Percentiles rank a stretch among this genome's conserved stretches.
These are phyloP conservation scores for Cygnus olor DNA, from an alignment of 2,797 vertebrate species.

Conservation along the genomic window DNA sequence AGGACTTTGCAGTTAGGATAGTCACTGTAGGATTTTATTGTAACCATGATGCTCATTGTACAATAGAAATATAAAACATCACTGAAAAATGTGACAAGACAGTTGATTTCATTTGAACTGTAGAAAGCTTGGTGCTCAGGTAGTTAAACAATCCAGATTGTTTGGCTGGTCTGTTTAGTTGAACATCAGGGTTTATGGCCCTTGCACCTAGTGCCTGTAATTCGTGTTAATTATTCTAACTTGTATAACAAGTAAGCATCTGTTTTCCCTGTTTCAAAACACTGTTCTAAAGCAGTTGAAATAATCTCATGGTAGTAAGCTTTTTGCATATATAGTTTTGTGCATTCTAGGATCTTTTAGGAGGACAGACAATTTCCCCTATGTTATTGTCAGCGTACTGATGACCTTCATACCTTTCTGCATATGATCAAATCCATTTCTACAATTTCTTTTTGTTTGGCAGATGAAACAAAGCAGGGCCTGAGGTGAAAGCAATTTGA, in stretches of 20 bases:
- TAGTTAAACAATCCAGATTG: neutral
- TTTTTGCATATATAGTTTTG: neutral
- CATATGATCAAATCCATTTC: neutral
- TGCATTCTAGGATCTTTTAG: neutral
- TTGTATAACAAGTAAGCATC: neutral
- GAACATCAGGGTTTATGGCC: neutral
- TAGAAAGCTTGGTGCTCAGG: neutral
- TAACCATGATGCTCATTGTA: neutral
- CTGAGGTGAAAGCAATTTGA: neutral
- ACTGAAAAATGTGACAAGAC: neutral
- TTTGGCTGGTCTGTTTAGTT: neutral
- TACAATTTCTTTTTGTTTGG: neutral
- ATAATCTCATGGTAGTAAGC: neutral
- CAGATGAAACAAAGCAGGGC: neutral
- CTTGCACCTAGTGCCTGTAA: neutral
- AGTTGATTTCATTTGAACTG: neutral
- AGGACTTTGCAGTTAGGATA: neutral
- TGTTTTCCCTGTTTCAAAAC: neutral
- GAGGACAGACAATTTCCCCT: neutral
- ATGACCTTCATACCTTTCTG: neutral
- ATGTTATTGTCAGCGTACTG: rapidly evolving
- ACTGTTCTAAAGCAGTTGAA: neutral
- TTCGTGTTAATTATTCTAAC: neutral
- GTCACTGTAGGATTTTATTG: neutral
- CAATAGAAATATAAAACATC: neutral